A percentile compares a stretch with the other conserved stretches of the same genome.
Evolutionary conservation across 92 coral and sea anemone species (phyloP).

Genomic region (Micromussa lordhowensis): DNA sequence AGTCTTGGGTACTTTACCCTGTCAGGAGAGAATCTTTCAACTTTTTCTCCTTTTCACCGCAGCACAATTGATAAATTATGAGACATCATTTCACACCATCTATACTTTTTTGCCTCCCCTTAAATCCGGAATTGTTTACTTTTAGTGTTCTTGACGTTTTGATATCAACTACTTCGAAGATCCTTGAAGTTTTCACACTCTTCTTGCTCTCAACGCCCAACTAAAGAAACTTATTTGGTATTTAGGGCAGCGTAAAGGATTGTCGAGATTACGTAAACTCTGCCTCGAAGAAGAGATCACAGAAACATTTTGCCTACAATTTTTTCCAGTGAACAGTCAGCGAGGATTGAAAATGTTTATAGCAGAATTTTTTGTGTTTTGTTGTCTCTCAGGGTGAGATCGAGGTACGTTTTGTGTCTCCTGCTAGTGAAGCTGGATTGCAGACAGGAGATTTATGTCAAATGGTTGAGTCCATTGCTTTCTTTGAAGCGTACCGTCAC

Average conservation of each 20-base stretch:
- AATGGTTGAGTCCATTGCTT: constrained; percentile 98
- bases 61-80: no score
- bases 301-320: background rate
- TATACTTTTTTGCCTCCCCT: no score
- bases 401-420: constrained; percentile 66
- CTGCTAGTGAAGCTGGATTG: constrained; percentile 43
- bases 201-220: background rate
- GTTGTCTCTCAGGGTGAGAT: constrained; percentile 65
- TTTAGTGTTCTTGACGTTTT: no score
- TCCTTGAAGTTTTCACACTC: background rate
- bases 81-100: no score
- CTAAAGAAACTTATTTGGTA: no score
- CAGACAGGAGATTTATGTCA: constrained; percentile 70
- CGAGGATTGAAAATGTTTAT: background rate
- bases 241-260: no score
- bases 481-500: constrained; percentile 93
- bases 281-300: background rate
- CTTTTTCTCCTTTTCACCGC: no score
- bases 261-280: no score
- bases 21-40: no score
- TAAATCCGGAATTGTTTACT: no score
- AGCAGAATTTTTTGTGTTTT: background rate
- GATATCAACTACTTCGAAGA: no score
- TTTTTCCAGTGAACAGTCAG: background rate
- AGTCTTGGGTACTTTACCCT: no score